Conservation (phyloP, 1,140 invertebrate species). For the Ips nitidus region DNA sequence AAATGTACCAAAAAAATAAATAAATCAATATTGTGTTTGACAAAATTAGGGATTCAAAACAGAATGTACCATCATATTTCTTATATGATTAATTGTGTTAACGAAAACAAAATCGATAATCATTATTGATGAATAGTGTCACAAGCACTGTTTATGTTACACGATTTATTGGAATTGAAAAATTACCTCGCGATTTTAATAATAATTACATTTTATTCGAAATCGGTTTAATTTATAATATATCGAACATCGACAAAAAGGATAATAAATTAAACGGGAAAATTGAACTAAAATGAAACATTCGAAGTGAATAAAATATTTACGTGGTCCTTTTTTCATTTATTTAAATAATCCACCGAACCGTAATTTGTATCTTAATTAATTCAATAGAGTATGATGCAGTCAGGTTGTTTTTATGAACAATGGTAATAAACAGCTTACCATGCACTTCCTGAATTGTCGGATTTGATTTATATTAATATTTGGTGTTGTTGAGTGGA, state of each 20-base stretch:
- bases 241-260: neutral
- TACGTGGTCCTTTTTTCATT: neutral
- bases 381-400: neutral
- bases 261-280: slow-evolving; percentile 1
- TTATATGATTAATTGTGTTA: too few relatives aligned
- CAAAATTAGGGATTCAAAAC: too few relatives aligned
- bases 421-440: too few relatives aligned
- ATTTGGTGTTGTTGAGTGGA: too few relatives aligned
- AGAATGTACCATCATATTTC: too few relatives aligned
- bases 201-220: neutral
- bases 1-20: too few relatives aligned
- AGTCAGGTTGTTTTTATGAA: neutral
- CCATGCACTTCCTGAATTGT: too few relatives aligned
- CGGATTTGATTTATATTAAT: too few relatives aligned
- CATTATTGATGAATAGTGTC: too few relatives aligned
- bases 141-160: too few relatives aligned
- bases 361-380: neutral
- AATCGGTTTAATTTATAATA: slow-evolving; percentile 1
- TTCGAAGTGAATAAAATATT: neutral
- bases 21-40: too few relatives aligned
- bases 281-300: neutral
- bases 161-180: neutral
- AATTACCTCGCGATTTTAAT: neutral
- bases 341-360: neutral
- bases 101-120: too few relatives aligned